Base-by-base conservation (phyloP, 2,113 vertebrate species). In the Xenopus borealis region DNA sequence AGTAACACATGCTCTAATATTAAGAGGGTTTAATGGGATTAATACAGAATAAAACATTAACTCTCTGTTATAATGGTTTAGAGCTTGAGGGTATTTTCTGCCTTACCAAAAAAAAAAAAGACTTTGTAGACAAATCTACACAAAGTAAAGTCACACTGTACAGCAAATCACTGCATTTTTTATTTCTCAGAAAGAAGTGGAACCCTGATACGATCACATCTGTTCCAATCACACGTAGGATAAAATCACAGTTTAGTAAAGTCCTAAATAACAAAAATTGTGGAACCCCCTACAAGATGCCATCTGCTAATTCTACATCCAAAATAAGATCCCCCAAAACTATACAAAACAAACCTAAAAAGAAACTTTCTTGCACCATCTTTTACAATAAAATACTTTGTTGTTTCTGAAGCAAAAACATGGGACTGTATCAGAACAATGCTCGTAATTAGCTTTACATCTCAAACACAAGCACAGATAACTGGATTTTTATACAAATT, bases 1-100 rank as follows among this genome's bases (percentile, higher is more conserved):
- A 93, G 92, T 89, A 92, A 92, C 91, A 93, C 88, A 91, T 92
- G 91, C 90, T 93, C 91, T 92, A 92, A 93, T 93, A 93, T 92
- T 93, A 92, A 92, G 92, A 88, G 90, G 87, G 89, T 92, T 92
- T 93, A 93, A 93, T 92, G 91, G 90, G 87, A 93, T 91, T 93
- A 93, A 93, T 93, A 92, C 90, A 90, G 90, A 92, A 92, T 92
- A 92, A 92, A 90, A 90, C 92, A 92, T 92, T 92, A 92, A 91
- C 90, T 92, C 86, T 83, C 88, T 91, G 89, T 92, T 91, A 92
- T 91, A 87, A 92, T 91, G 89, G 89, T 91, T 92, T 88, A 87
- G 89, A 87, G 90, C 90, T 91, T 88, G 89, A 90, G 92, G 91
- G 92, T 89, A 92, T 91, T 91, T 92, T 89, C 90, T 87, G 86